Conservation (phyloP, 2,797 vertebrate species). For the Pangasius djambal region DNA sequence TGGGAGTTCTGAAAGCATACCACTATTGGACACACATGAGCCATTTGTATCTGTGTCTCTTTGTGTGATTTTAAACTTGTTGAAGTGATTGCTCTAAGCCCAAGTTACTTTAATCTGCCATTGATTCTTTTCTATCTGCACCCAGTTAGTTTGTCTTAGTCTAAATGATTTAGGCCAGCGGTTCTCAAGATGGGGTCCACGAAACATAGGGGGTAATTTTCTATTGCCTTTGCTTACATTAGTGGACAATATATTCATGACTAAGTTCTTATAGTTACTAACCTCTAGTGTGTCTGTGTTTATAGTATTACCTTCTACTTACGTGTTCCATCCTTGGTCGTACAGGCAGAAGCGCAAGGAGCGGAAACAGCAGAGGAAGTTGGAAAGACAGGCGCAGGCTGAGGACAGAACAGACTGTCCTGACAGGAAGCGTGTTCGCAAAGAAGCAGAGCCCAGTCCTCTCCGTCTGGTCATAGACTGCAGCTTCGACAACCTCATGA, state of each 20-base stretch:
- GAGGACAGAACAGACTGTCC: conserved; percentile 67
- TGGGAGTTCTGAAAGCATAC: background rate
- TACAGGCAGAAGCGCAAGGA: conserved; percentile 90
- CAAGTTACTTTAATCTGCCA: background rate
- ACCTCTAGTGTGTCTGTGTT: background rate
- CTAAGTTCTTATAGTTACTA: no score
- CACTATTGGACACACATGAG: background rate
- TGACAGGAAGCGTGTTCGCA: conserved; percentile 78
- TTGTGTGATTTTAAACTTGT: background rate
- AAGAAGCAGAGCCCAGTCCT: conserved; percentile 75
- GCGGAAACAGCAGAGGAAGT: conserved; percentile 87
- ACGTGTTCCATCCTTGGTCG: background rate
- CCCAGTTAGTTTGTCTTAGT: background rate
- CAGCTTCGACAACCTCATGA: conserved; percentile 92
- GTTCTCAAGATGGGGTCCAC: background rate
- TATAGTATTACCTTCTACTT: background rate
- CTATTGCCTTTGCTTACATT: background rate
- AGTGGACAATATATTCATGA: background rate
- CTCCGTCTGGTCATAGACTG: conserved; percentile 92
- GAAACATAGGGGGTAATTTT: background rate
- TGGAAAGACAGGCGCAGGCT: conserved; percentile 75
- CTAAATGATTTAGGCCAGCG: background rate
- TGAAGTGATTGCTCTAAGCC: background rate
- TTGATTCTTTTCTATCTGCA: background rate
- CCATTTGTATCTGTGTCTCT: background rate